These are phyloP conservation scores for Condylostylus longicornis DNA, from an alignment of 1,140 invertebrate species.

Conservation along the genomic window DNA sequence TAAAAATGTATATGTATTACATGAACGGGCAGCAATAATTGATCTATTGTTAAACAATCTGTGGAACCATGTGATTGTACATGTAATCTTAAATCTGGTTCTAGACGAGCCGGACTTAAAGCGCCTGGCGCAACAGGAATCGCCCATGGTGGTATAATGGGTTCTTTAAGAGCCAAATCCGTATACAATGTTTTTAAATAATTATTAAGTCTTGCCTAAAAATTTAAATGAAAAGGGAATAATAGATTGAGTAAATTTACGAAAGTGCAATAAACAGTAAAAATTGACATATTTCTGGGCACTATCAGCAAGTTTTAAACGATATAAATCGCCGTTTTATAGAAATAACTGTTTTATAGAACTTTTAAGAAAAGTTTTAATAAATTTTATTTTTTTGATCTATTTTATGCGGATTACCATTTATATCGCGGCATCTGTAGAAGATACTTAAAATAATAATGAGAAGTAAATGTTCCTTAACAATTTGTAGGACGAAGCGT, in stretches of 20 bases:
- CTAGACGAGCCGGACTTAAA: constrained; percentile 33
- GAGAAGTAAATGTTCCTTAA: no score
- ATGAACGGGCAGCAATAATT: constrained; percentile 33
- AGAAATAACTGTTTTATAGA: no score
- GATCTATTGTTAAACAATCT: constrained; percentile 31
- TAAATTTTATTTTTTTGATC: no score
- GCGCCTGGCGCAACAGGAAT: constrained; percentile 31
- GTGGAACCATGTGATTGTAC: constrained; percentile 29
- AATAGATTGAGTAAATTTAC: neutral
- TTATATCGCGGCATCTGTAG: no score
- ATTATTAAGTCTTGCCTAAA: constrained; percentile 14
- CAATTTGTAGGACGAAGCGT: no score
- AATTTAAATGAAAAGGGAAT: no score
- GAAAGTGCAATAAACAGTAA: neutral
- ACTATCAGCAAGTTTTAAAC: no score
- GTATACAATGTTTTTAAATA: constrained; percentile 34
- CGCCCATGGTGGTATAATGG: constrained; percentile 32
- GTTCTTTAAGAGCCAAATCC: constrained; percentile 33
- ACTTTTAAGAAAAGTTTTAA: no score
- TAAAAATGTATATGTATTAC: constrained; percentile 13
- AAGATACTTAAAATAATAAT: no score
- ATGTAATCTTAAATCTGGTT: constrained; percentile 33
- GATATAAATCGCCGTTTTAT: no score
- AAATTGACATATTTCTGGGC: no score
- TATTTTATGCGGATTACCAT: no score